Evolutionary conservation across 2,888 invertebrate genomes (phyloP).

Genomic region (Crepidodera aurea): DNA sequence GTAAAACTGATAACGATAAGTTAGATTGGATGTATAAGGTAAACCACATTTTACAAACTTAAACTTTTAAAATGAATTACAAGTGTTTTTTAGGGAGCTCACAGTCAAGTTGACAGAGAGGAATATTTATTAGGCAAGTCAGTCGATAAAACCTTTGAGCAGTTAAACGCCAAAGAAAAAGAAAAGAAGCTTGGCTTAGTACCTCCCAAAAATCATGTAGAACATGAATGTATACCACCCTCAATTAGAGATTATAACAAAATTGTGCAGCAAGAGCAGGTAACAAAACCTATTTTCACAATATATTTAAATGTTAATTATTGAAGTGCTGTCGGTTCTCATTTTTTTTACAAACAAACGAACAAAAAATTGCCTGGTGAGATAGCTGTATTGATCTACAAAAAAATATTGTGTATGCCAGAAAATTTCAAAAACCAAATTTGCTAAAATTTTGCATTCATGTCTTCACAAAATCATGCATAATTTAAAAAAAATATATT

Average conservation of each 20-base stretch:
- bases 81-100: conserved; percentile 62
- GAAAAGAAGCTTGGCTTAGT: conserved; percentile 55
- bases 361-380: too few species aligned
- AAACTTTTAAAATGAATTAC: not conserved
- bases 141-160: conserved; percentile 82
- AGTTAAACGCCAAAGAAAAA: conserved; percentile 68
- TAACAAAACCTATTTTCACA: too few species aligned
- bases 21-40: conserved; percentile 92
- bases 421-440: too few species aligned
- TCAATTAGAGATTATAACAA: conserved; percentile 67
- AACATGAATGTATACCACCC: conserved; percentile 81
- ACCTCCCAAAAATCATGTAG: conserved; percentile 71
- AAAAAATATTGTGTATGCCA: too few species aligned
- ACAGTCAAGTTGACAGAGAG: conserved; percentile 76
- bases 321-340: too few species aligned
- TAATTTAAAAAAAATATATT: too few species aligned
- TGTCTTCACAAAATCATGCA: too few species aligned
- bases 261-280: conserved; percentile 55
- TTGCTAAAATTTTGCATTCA: too few species aligned
- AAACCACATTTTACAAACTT: conserved; percentile 30
- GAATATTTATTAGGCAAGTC: conserved; percentile 87
- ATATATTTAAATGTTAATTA: too few species aligned
- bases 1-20: conserved; percentile 65
- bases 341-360: too few species aligned
- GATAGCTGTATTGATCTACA: too few species aligned